Evolutionary conservation across 2,113 vertebrate species (phyloP), one percentile per base, ranked within the genome.

Genomic region (Rhombomys opimus): DNA sequence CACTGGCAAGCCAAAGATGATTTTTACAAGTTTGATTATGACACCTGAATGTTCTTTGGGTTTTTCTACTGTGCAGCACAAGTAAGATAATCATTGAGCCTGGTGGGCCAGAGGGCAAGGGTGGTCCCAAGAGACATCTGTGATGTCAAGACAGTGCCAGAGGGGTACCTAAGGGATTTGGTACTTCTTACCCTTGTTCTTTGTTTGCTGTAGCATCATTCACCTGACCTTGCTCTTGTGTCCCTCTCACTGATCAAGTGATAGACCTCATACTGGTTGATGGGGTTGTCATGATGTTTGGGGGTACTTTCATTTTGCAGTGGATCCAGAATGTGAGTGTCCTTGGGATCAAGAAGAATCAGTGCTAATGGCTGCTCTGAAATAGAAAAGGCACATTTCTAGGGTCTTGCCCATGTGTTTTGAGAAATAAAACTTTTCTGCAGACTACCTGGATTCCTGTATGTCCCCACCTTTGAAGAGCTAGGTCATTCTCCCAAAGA

Each of bases 401-500:
- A 22, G n/a, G 20, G 63, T 12, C 18, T 2, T 14, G 14, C 38
- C 52, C 81, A 61, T 67, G 38, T 27, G 0, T 65, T 72, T 57
- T 63, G 65, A 93, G n/a, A 38, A 75, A 7, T 5, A 72, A n/a
- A 67, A 92, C 41, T 61, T 84, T 57, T 75, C 38, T 46, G 20
- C 17, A 32, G 59, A 27, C 41, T 50, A 75, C 5, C 41, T 70
- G 2, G 20, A 32, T 25, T 22, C 4, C 5, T 22, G 5, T 32
- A 1, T 52, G 85, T 63, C 57, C 14, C 3, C 38, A 46, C 4
- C 17, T 1, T 70, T 38, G 54, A 41, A 85, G 59, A 81, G 82
- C 72, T 52, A 32, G 87, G 30, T 94, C 75, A n/a, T 46, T 68
- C 86, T 57, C 46, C 85, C 85, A 90, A 81, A 95, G 61, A 46